Percentiles rank a stretch among this genome's conserved stretches.
Evolutionary conservation across 1,140 invertebrate species (phyloP).

Genomic region (Drosophila funebris): DNA sequence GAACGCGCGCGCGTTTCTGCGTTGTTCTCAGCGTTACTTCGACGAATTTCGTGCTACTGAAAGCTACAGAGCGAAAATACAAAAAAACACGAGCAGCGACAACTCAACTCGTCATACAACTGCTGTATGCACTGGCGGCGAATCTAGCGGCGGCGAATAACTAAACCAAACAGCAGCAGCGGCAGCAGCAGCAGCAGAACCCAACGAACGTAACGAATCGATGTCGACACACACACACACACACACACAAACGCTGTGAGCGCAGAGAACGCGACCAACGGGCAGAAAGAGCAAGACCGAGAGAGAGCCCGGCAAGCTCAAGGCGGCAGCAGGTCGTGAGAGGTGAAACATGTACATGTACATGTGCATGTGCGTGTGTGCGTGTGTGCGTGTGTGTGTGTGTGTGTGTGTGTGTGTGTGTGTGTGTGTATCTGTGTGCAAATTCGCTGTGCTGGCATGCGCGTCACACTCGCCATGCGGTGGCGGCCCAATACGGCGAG

Average conservation of each 20-base stretch:
- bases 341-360: slow-evolving; percentile 53
- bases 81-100: slow-evolving; percentile 30
- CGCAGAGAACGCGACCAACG: slow-evolving; percentile 9
- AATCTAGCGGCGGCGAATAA: slow-evolving; percentile 13
- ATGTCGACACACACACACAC: not conserved
- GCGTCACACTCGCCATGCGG: slow-evolving; percentile 48
- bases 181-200: slow-evolving; percentile 10
- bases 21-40: slow-evolving; percentile 62
- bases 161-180: not conserved
- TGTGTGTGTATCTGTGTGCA: slow-evolving; percentile 30
- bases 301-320: not conserved
- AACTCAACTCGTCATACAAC: slow-evolving; percentile 22
- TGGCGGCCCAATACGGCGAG: not conserved
- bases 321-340: slow-evolving; percentile 52
- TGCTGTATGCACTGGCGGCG: slow-evolving; percentile 13
- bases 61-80: slow-evolving; percentile 56
- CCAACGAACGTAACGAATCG: slow-evolving; percentile 5
- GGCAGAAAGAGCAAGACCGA: slow-evolving; percentile 1
- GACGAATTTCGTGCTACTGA: slow-evolving; percentile 71
- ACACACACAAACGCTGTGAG: not conserved
- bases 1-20: slow-evolving; percentile 50
- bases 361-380: slow-evolving; percentile 4
- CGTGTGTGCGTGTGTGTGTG: slow-evolving; percentile 12
- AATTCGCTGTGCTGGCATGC: slow-evolving; percentile 59
- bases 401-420: slow-evolving; percentile 2